Base-by-base conservation (phyloP, 2,797 vertebrate genomes). In the Somateria mollissima region DNA sequence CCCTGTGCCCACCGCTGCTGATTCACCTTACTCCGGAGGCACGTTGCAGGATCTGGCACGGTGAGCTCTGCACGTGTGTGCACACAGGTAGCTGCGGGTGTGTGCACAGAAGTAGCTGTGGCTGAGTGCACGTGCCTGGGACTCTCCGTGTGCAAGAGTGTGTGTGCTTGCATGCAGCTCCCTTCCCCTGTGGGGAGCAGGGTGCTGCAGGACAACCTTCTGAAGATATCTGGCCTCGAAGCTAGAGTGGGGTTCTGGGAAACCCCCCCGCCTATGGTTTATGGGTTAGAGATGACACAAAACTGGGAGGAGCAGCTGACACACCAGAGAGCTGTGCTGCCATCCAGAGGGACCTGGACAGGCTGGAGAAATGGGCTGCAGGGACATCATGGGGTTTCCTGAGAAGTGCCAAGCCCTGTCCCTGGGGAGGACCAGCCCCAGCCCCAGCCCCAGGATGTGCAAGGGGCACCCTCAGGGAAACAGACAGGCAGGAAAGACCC, bases 21-120 rank as follows among this genome's bases (percentile, higher is more conserved):
- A 20, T 45, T n/a, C 34, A 20, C 8, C 60, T 39, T n/a, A 22
- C 36, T 47, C 65, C 15, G 39, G 66, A 43, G 27, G 19, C 3
- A 12, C 4, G 28, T 15, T 43, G 21, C 15, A 17, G 53, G 30
- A 41, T 8, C 53, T 0, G 4, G 21, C 10, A 18, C 61, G 32
- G 41, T 47, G 47, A 41, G 27, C 7, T 75, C 43, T 43, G 54
- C 1, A 3, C 4, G 17, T 41, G 0, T 45, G 11, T 64, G 16
- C 36, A 11, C 14, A 11, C 21, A 28, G 7, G 39, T 36, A 5
- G 17, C 53, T 3, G 4, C 2, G 34, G 12, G 8, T 13, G 14
- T 39, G 11, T 69, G 13, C 36, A 11, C 13, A 11, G 19, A 28
- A 7, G 39, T 36, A 5, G 15, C 54, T 3, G 4, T 3, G 54